A percentile compares a stretch with the other conserved stretches of the same genome.
Conservation (phyloP, 64 coral and sea anemone genomes). For the Pocillopora damicornis region DNA sequence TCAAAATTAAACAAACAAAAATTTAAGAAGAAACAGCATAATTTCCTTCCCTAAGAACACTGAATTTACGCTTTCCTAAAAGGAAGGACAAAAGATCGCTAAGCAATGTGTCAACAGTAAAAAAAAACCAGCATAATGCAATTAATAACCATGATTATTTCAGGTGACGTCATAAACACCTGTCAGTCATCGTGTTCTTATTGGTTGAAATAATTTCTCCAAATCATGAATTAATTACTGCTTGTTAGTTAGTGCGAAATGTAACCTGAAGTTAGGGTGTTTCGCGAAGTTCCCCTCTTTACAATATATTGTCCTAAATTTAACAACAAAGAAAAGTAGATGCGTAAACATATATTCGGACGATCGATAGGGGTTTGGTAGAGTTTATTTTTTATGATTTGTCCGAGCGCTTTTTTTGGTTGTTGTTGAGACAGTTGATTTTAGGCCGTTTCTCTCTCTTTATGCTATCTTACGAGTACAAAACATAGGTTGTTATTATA, state of each 20-base stretch:
- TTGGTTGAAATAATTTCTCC: background rate
- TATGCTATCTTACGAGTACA: background rate
- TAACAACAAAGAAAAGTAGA: background rate
- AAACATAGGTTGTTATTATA: background rate
- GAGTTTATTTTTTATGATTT: too few relatives aligned
- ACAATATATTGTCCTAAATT: background rate
- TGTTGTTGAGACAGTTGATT: background rate
- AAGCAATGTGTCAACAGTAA: background rate
- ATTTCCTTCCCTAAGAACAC: background rate
- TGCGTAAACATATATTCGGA: too few relatives aligned
- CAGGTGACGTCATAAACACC: constrained; percentile 19
- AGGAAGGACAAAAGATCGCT: background rate
- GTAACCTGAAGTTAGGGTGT: background rate
- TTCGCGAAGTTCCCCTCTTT: background rate
- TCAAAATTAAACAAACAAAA: background rate
- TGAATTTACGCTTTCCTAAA: constrained; percentile 5
- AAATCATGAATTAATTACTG: constrained; percentile 4
- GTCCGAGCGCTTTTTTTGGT: too few relatives aligned
- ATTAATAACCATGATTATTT: constrained; percentile 17
- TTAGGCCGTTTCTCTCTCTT: background rate
- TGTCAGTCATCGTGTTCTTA: background rate
- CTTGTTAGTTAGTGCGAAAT: constrained; percentile 11
- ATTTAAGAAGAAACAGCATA: background rate
- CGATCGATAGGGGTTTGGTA: too few relatives aligned
- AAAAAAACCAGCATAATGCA: constrained; percentile 11